These are phyloP conservation scores for Epiblema foenella DNA, from an alignment of 2,888 invertebrate genomes.

Conservation along the genomic window DNA sequence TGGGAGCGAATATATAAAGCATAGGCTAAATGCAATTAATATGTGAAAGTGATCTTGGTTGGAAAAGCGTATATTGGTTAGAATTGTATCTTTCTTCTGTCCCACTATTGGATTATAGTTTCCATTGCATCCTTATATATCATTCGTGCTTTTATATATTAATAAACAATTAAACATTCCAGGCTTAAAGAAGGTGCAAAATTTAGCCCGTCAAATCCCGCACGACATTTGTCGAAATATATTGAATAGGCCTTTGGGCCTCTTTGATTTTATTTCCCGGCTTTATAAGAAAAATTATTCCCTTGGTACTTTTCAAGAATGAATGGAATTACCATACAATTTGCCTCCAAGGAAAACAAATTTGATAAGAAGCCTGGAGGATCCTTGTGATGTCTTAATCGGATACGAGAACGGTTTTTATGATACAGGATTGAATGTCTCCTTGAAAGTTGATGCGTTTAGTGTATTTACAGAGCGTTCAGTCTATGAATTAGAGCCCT, in stretches of 20 bases:
- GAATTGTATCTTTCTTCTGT: too few relatives aligned
- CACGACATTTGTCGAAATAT: slow-evolving; percentile 14
- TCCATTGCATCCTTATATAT: neutral
- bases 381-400: neutral
- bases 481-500: too few relatives aligned
- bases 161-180: neutral
- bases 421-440: neutral
- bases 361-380: neutral
- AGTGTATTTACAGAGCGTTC: too few relatives aligned
- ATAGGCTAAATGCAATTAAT: too few relatives aligned
- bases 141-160: neutral
- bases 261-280: slow-evolving; percentile 57
- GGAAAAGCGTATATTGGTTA: too few relatives aligned
- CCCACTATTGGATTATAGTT: too few relatives aligned
- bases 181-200: neutral
- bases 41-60: too few relatives aligned
- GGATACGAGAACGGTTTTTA: neutral
- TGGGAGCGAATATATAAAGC: too few relatives aligned
- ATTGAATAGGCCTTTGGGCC: slow-evolving; percentile 34
- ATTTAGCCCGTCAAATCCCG: neutral
- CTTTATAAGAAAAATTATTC: slow-evolving; percentile 58
- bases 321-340: slow-evolving; percentile 29
- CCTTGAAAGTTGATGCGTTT: too few relatives aligned
- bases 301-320: slow-evolving; percentile 50
- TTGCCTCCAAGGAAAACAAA: slow-evolving; percentile 15